phyloP scores from a whole-genome alignment of 2,888 invertebrate genomes.

The Hirtodrosophila alboralis region DNA sequence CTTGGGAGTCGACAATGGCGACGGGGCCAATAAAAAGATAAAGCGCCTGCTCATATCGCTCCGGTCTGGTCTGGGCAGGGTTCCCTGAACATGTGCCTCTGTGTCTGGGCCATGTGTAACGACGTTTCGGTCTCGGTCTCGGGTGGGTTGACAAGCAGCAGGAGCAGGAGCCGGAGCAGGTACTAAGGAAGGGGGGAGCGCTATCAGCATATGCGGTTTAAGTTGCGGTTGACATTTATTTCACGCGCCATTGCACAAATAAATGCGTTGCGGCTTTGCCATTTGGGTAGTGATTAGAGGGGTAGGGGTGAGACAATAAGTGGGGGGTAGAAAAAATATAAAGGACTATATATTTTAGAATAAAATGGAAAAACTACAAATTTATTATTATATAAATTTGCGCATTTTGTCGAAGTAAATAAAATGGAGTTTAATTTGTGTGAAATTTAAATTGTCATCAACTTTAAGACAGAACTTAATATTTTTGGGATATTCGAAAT shows the following conservation, averaged over 20 bases:
- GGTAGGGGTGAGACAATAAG: conserved; percentile 6
- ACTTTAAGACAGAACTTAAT: too few species aligned
- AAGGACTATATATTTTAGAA: background rate
- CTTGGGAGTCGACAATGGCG: conserved; percentile 37
- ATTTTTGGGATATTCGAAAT: too few species aligned
- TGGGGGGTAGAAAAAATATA: background rate
- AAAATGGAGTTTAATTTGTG: too few species aligned
- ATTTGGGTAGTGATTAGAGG: conserved; percentile 44
- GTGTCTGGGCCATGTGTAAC: conserved; percentile 44
- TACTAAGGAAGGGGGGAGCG: conserved; percentile 16
- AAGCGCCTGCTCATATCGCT: conserved; percentile 47
- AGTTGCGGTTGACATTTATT: conserved; percentile 80
- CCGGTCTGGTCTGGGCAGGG: conserved; percentile 13
- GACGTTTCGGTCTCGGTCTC: too few species aligned
- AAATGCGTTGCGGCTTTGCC: conserved; percentile 73
- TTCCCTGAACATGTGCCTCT: conserved; percentile 35
- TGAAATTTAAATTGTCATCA: too few species aligned
- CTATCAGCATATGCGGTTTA: conserved; percentile 78
- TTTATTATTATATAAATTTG: too few species aligned
- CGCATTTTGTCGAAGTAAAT: too few species aligned
- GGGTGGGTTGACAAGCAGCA: conserved; percentile 40
- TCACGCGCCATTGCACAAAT: conserved; percentile 78
- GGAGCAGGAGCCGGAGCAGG: background rate
- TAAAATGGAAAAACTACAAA: conserved; percentile 1
- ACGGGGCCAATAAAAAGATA: conserved; percentile 72